Evolutionary conservation across 1,140 invertebrate species (phyloP).

Genomic region (fruit fly (Drosophila melanogaster)): DNA sequence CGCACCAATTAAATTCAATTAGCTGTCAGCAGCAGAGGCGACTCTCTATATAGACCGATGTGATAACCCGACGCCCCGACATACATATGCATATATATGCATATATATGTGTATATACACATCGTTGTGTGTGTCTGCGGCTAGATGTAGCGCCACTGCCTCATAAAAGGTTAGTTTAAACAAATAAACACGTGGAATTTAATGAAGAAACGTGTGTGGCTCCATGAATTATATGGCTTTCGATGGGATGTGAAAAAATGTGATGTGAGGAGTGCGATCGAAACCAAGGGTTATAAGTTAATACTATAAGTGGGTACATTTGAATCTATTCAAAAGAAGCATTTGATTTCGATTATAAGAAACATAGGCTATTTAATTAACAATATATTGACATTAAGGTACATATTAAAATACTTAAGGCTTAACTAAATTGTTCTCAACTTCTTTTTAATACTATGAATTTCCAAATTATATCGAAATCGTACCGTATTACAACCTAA

Average conservation of each 20-base stretch:
- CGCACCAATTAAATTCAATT: constrained; percentile 81
- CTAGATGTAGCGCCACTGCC: constrained; percentile 68
- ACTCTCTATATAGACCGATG: constrained; percentile 30
- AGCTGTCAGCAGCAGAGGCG: constrained; percentile 61
- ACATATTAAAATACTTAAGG: neutral
- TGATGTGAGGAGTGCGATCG: neutral
- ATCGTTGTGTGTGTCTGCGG: constrained; percentile 39
- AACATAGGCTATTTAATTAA: too few relatives aligned
- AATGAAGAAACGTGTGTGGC: constrained; percentile 75
- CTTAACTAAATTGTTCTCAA: too few relatives aligned
- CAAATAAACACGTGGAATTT: constrained; percentile 80
- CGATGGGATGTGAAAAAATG: neutral
- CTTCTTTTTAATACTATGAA: too few relatives aligned
- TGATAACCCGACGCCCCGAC: constrained; percentile 35
- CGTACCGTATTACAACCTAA: neutral
- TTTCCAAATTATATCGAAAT: neutral
- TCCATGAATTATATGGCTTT: constrained; percentile 48
- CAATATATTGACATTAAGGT: too few relatives aligned
- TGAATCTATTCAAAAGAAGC: too few relatives aligned
- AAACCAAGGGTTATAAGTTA: constrained; percentile 16
- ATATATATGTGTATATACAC: neutral
- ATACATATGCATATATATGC: neutral
- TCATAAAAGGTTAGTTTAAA: constrained; percentile 78
- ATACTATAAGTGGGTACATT: constrained; percentile 26
- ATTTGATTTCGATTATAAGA: too few relatives aligned